Evolutionary conservation across 1,140 invertebrate genomes (phyloP), one percentile per base, ranked within the genome.

Genomic region (Hesperophylax magnus): DNA sequence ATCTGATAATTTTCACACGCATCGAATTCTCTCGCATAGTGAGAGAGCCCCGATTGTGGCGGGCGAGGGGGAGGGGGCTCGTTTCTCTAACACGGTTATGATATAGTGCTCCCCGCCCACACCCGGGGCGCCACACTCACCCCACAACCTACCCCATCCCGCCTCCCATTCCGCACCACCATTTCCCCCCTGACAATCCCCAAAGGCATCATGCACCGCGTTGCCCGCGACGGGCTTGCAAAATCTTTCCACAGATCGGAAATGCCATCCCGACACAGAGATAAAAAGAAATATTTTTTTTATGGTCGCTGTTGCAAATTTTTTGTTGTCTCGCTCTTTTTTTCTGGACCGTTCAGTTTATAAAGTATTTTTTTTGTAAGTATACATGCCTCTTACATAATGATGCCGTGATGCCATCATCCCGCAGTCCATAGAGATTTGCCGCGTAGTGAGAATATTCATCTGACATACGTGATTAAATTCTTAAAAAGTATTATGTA

Each of bases 1-100:
- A 71, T 71, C 31, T 71, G 67, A 71, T 71, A 71, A 71, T 71
- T 71, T 65, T 65, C 63, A 65, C 63, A 65, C 63, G 63, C 63
- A 65, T 34, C 63, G 22, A 61, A 34, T 31, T 31, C 27, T 27
- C 27, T 65, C 27, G 22, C 27, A 65, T 20, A 61, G 18, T n/a
- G 63, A 31, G 24, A 15, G 17, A 27, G 8, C 24, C 58, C 27
- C 63, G 63, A 27, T 31, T 22, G 22, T 17, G 24, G 61, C 18
- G n/a, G 63, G 11, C 22, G 63, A 22, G 63, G 11, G 27, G 22
- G 17, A 7, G 63, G 63, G 22, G 17, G 14, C 56, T n/a, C 15
- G 15, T 39, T 18, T 18, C 67, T 24, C 67, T 71, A 71, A 71
- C 67, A 71, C 27, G 34, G 65, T 47, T 69, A 39, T 58, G 71